Conservation (phyloP, 2,113 vertebrate genomes). For the Entomyzon cyanotis region DNA sequence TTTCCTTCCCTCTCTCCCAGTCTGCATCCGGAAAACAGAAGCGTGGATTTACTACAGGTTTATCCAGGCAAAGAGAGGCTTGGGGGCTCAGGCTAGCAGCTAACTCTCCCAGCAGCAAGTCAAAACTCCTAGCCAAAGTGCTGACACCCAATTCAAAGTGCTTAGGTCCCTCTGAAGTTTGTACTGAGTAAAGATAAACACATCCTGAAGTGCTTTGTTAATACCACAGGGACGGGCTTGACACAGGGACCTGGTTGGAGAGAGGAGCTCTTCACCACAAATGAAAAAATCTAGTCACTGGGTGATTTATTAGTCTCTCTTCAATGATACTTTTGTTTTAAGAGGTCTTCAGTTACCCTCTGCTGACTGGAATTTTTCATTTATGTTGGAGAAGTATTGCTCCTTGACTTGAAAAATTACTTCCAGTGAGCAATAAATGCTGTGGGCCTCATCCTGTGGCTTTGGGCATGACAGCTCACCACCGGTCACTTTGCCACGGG, state of each 20-base stretch:
- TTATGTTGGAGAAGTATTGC: constrained; percentile 35
- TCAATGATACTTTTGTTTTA: constrained; percentile 34
- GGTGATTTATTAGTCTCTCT: constrained; percentile 25
- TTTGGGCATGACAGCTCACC: constrained; percentile 38
- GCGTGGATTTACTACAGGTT: not conserved
- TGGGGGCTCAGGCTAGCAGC: not conserved
- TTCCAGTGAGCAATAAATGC: constrained; percentile 27
- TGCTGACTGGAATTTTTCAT: constrained; percentile 48
- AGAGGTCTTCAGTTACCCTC: constrained; percentile 28
- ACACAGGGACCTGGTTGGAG: not conserved
- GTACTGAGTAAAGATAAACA: not conserved
- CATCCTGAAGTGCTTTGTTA: not conserved
- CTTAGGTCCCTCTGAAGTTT: not conserved
- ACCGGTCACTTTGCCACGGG: constrained; percentile 22
- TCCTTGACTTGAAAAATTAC: constrained; percentile 54
- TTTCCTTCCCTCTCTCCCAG: not conserved
- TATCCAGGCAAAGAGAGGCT: not conserved
- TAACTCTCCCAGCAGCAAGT: not conserved
- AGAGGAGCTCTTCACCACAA: not conserved
- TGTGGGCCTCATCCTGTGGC: constrained; percentile 1
- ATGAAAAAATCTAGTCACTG: constrained; percentile 1
- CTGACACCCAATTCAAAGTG: not conserved
- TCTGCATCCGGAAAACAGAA: not conserved
- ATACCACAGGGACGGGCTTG: not conserved
- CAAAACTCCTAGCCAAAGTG: not conserved